phyloP scores from a whole-genome alignment of 2,888 invertebrate genomes.

The Scrobipalpa costella region DNA sequence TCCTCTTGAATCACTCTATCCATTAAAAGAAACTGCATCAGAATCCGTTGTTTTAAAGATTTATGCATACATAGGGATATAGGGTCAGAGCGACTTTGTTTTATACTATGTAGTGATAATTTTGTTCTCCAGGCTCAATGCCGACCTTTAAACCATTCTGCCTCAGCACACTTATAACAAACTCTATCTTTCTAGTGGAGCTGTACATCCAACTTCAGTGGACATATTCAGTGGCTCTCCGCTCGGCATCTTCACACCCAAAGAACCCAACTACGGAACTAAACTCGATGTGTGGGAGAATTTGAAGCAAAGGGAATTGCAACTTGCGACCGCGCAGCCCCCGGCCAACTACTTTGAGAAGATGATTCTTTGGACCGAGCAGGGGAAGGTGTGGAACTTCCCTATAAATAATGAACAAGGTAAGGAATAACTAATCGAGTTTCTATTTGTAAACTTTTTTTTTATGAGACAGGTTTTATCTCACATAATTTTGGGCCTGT shows the following conservation, averaged over 20 bases:
- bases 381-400: slow-evolving; percentile 97
- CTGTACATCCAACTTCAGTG: slow-evolving; percentile 62
- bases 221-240: slow-evolving; percentile 83
- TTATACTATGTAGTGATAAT: no score
- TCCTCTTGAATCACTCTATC: no score
- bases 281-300: slow-evolving; percentile 85
- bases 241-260: slow-evolving; percentile 83
- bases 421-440: slow-evolving; percentile 47
- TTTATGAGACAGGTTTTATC: background rate
- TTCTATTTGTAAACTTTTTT: background rate
- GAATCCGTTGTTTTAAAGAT: no score
- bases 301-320: slow-evolving; percentile 84
- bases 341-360: slow-evolving; percentile 96
- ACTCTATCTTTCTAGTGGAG: background rate
- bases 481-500: no score
- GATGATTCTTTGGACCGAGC: slow-evolving; percentile 95
- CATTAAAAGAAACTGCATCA: no score
- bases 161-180: no score
- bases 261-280: slow-evolving; percentile 61
- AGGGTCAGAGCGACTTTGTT: no score
- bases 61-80: no score
- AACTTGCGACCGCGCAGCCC: slow-evolving; percentile 84
- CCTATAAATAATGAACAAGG: slow-evolving; percentile 99
- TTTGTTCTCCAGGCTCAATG: no score
- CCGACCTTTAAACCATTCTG: no score